Conservation (phyloP, 2,113 vertebrate species). For the Ia io region DNA sequence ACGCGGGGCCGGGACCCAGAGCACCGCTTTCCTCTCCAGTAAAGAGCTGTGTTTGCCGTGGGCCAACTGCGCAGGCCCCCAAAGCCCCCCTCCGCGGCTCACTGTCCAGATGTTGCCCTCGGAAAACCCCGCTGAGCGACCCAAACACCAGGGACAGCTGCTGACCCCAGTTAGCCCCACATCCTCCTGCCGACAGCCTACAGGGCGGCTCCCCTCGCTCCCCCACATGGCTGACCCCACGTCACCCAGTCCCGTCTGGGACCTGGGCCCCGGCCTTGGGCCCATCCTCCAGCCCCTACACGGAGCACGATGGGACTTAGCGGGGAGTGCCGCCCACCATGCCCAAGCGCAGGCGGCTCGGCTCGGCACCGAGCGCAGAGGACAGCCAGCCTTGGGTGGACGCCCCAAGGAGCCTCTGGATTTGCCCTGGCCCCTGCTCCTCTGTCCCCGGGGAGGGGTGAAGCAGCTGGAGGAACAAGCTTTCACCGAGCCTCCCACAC, state of each 20-base stretch:
- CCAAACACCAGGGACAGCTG: background rate
- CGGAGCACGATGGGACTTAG: background rate
- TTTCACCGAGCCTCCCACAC: background rate
- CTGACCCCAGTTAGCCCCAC: background rate
- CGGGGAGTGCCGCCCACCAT: background rate
- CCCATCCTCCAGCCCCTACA: background rate
- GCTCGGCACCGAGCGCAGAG: background rate
- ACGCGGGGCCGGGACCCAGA: background rate
- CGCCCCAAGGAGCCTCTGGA: accelerated
- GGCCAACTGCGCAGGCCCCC: background rate
- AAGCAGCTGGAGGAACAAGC: background rate
- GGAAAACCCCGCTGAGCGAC: background rate
- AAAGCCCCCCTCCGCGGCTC: accelerated
- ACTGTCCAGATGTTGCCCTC: slow-evolving; percentile 45
- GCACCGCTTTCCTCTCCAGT: background rate
- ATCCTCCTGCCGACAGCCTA: background rate
- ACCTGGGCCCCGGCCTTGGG: background rate
- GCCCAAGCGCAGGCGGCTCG: accelerated
- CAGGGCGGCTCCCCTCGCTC: background rate
- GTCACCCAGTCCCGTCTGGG: background rate
- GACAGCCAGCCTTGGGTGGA: background rate
- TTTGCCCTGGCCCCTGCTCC: background rate
- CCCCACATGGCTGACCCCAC: background rate
- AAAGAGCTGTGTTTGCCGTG: too few species aligned
- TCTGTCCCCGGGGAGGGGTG: background rate